Base-by-base conservation (phyloP, 2,888 invertebrate species). In the Tenthredo mesomela region DNA sequence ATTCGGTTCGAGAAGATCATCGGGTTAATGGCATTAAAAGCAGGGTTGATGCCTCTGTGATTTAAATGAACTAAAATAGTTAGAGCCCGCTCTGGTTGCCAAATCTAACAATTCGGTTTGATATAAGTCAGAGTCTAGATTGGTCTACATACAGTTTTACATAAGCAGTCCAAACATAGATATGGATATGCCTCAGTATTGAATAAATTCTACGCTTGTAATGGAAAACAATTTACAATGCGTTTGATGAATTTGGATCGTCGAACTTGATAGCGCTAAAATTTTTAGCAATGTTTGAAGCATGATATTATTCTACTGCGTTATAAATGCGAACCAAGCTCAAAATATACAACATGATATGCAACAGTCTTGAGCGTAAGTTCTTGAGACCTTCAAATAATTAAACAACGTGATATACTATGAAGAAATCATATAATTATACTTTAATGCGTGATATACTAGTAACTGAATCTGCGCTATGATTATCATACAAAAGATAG, bases 101-200 rank as follows among this genome's bases (percentile, higher is more conserved):
- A 87, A 87, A 88, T 88, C 82, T 85, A 89, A 86, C 86, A 87
- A 87, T 88, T 89, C 85, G 86, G 87, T 86, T 83, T 78, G 61
- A 80, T 40, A 85, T 78, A 84, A 82, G 86, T 86, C 83, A 61
- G 73, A 82, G 85, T 77, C 21, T 50, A 47, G 43, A 77, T 29
- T n/a, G 43, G 29, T 67, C 29, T 67, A 43, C 21, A 73, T 43
- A 25, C 25, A 73, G 25, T 73, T 73, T 73, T 21, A 43, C 25
- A 73, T 43, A 43, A 50, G 77, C 50, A 21, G 47, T 54, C n/a
- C 25, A 33, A n/a, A 25, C 21, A 33, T 33, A 29, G 50, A 6
- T 29, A 15, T 77, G n/a, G 21, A 54, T 54, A 10, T 25, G 29
- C 12, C 50, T 54, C 29, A 18, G n/a, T 54, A 18, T 54, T 15